Conservation (phyloP, 1,140 invertebrate genomes). For the Acromyrmex charruanus region DNA sequence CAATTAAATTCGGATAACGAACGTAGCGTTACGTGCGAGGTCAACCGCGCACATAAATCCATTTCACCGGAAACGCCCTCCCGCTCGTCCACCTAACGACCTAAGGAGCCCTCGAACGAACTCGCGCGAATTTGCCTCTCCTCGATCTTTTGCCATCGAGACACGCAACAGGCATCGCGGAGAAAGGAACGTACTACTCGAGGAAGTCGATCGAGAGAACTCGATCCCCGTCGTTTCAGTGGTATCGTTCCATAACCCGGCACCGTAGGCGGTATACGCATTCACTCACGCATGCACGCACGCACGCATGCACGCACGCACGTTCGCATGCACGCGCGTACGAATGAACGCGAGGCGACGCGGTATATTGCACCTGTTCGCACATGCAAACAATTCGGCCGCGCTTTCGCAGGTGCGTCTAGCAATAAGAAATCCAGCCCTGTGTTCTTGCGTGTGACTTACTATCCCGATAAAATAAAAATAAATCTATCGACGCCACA, state of each 20-base stretch:
- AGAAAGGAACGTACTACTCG: conserved; percentile 50
- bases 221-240: conserved; percentile 73
- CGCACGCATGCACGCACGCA: conserved; percentile 39
- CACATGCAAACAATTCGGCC: conserved; percentile 67
- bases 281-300: conserved; percentile 47
- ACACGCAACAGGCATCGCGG: conserved; percentile 65
- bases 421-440: neutral
- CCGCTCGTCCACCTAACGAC: conserved; percentile 65
- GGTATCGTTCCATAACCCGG: conserved; percentile 74
- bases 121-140: conserved; percentile 62
- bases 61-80: conserved; percentile 74
- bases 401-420: conserved; percentile 42
- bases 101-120: conserved; percentile 50
- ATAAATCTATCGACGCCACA: conserved; percentile 48
- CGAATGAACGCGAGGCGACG: conserved; percentile 48
- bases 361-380: conserved; percentile 69
- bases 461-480: neutral
- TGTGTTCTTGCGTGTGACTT: neutral
- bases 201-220: conserved; percentile 64
- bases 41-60: conserved; percentile 65
- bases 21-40: conserved; percentile 60
- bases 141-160: conserved; percentile 64
- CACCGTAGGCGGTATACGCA: conserved; percentile 75
- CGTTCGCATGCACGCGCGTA: neutral
- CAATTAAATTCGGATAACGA: conserved; percentile 62